These are phyloP conservation scores for Serrognathus titanus DNA, from an alignment of 2,888 invertebrate genomes.

Conservation along the genomic window DNA sequence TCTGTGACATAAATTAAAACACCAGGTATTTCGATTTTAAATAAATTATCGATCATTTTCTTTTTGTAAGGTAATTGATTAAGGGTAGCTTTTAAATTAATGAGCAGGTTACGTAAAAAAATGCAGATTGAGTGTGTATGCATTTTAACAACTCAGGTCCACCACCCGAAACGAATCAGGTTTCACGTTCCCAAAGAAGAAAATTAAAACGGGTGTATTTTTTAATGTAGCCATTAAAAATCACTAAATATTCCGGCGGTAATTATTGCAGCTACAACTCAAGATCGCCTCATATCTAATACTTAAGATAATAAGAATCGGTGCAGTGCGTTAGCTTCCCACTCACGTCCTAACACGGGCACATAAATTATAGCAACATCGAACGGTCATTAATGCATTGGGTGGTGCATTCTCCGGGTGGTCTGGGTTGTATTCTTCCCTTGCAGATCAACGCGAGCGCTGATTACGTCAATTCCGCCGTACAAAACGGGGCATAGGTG, in stretches of 20 bases:
- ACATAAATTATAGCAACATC: constrained; percentile 49
- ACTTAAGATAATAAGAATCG: constrained; percentile 44
- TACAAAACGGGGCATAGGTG: neutral
- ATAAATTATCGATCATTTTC: no score
- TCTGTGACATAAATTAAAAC: no score
- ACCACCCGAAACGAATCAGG: neutral
- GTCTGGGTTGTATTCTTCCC: constrained; percentile 25
- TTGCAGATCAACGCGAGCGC: constrained; percentile 24
- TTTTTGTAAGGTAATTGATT: no score
- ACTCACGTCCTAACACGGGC: constrained; percentile 38
- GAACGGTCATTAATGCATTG: constrained; percentile 49
- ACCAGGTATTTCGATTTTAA: no score
- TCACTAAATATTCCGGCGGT: constrained; percentile 9
- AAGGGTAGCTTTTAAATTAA: no score
- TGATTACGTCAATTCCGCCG: constrained; percentile 26
- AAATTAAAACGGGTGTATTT: constrained; percentile 7
- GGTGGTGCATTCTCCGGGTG: constrained; percentile 37
- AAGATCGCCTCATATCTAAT: constrained; percentile 39
- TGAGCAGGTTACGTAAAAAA: no score
- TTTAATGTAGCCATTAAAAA: constrained; percentile 16
- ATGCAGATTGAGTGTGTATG: no score
- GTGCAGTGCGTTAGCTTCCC: constrained; percentile 40
- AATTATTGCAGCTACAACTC: constrained; percentile 16
- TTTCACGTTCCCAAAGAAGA: neutral
- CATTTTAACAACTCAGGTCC: no score